These are phyloP conservation scores for Coronaproctus castanopsis DNA, from an alignment of 2,888 invertebrate genomes.

Conservation along the genomic window DNA sequence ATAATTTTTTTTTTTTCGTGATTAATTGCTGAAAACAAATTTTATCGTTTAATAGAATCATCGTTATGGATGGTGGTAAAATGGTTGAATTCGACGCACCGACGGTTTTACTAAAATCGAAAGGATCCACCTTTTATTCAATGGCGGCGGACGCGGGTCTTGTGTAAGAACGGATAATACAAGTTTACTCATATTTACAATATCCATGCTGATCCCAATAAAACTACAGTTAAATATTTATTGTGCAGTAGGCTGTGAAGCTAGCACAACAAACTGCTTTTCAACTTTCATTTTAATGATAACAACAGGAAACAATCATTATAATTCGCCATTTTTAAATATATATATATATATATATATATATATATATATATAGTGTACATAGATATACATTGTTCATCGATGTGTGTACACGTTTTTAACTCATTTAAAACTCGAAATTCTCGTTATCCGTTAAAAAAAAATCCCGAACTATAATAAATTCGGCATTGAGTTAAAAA, in stretches of 20 bases:
- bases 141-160: constrained; percentile 68
- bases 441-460: no score
- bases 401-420: no score
- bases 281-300: no score
- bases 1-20: no score
- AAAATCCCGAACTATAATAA: no score
- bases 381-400: no score
- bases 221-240: neutral
- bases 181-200: neutral
- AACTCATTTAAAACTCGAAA: no score
- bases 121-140: constrained; percentile 48
- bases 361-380: no score
- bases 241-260: neutral
- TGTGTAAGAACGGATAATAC: neutral
- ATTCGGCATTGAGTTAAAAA: no score
- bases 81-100: constrained; percentile 62
- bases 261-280: no score
- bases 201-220: neutral
- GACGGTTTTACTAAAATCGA: constrained; percentile 41
- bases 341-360: no score
- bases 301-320: no score
- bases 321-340: neutral
- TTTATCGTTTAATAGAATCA: constrained; percentile 33
- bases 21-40: neutral
- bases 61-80: constrained; percentile 56